Percentiles rank a stretch among this genome's conserved stretches.
Evolutionary conservation across 2,113 vertebrate species (phyloP).

Genomic region (Osmerus eperlanus): DNA sequence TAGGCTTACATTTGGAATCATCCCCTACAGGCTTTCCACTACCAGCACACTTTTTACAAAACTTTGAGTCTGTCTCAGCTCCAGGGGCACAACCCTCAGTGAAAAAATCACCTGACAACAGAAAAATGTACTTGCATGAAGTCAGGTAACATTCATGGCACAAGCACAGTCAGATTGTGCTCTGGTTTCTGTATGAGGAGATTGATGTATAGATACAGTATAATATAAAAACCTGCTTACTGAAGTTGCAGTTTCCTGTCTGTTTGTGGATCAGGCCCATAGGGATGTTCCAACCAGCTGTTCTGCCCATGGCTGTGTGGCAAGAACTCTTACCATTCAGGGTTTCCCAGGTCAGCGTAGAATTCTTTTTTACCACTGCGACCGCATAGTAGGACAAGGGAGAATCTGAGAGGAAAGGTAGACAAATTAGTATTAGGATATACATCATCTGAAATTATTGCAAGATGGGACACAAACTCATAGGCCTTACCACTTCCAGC

Average conservation of each 20-base stretch:
- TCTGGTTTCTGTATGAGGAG: neutral
- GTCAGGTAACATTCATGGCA: neutral
- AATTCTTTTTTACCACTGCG: constrained; percentile 78
- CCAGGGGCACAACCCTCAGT: constrained; percentile 82
- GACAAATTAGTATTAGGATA: neutral
- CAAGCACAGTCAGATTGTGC: neutral
- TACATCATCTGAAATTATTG: neutral
- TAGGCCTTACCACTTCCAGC: constrained; percentile 15
- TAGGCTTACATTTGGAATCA: constrained; percentile 70
- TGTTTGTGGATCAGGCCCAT: constrained; percentile 72
- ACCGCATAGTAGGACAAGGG: constrained; percentile 67
- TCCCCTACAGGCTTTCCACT: constrained; percentile 39
- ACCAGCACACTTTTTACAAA: constrained; percentile 80
- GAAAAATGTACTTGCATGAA: constrained; percentile 5
- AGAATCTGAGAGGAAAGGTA: neutral
- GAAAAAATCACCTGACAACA: constrained; percentile 73
- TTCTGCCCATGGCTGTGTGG: constrained; percentile 78
- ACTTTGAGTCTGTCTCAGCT: constrained; percentile 60
- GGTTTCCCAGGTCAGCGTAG: neutral
- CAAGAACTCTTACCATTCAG: constrained; percentile 81
- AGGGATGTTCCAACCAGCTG: constrained; percentile 87
- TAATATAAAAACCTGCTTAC: constrained; percentile 1
- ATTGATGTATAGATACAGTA: neutral
- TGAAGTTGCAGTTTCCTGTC: constrained; percentile 69
- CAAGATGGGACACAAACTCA: neutral